Evolutionary conservation across 35 echinoderm and acorn worm genomes (phyloP).

Genomic region (Apostichopus parvimensis): DNA sequence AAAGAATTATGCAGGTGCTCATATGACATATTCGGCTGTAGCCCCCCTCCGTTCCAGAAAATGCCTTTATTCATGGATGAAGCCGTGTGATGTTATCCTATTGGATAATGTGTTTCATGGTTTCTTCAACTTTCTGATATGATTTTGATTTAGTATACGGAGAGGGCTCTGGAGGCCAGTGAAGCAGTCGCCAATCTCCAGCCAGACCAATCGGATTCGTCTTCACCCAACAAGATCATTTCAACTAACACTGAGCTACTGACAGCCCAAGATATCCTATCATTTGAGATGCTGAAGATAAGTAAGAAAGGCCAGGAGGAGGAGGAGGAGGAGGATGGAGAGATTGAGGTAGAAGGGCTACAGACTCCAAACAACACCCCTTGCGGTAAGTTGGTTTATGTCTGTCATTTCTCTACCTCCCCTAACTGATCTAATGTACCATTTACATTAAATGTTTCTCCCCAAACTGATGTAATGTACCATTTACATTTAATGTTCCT

Average conservation of each 20-base stretch:
- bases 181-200: conserved; percentile 76
- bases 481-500: no score
- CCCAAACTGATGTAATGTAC: no score
- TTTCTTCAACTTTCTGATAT: background rate
- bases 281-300: conserved; percentile 93
- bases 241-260: conserved; percentile 76
- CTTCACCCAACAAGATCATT: conserved; percentile 62
- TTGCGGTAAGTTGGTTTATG: conserved; percentile 64
- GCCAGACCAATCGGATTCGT: conserved; percentile 59
- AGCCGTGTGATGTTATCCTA: no score
- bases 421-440: no score
- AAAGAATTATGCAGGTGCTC: no score
- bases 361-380: conserved; percentile 97
- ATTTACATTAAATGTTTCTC: no score
- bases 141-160: background rate
- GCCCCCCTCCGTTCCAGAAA: no score
- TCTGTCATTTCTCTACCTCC: background rate
- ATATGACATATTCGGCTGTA: no score
- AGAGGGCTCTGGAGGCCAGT: conserved; percentile 30
- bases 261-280: conserved; percentile 88
- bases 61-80: no score
- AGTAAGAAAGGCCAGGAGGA: conserved; percentile 37
- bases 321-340: conserved; percentile 56
- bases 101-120: no score
- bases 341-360: conserved; percentile 39